Conservation (phyloP, 2,888 invertebrate species). For the Oscheius sp. region DNA sequence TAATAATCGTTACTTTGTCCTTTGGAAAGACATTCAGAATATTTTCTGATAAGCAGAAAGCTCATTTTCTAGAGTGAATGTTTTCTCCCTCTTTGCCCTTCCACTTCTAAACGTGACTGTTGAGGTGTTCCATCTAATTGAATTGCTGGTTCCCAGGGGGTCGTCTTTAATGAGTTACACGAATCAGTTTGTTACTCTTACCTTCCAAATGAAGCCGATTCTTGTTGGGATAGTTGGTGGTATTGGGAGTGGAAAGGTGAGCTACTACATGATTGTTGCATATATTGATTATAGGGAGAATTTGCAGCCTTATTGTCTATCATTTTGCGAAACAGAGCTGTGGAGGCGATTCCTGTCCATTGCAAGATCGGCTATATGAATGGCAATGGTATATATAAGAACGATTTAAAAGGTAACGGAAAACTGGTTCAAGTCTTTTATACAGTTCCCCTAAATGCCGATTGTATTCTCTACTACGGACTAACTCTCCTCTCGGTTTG, state of each 20-base stretch:
- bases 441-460: conserved; percentile 3
- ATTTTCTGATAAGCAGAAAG: neutral
- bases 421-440: neutral
- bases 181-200: conserved; percentile 9
- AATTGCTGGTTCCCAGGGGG: conserved; percentile 17
- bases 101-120: neutral
- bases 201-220: conserved; percentile 4
- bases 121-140: conserved; percentile 28
- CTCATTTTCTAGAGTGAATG: neutral
- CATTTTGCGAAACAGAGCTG: neutral
- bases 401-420: neutral
- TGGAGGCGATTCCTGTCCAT: neutral
- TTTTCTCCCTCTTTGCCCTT: neutral
- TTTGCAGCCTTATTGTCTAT: neutral
- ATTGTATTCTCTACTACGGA: conserved; percentile 20
- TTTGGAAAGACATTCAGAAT: neutral
- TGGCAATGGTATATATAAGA: neutral
- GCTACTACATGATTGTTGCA: neutral
- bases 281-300: conserved; percentile 5
- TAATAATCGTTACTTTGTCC: too few species aligned
- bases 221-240: conserved; percentile 23
- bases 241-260: conserved; percentile 15
- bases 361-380: too few species aligned
- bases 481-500: neutral
- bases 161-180: conserved; percentile 20